Evolutionary conservation across 2,113 vertebrate genomes (phyloP).

Genomic region (Dascyllus trimaculatus): DNA sequence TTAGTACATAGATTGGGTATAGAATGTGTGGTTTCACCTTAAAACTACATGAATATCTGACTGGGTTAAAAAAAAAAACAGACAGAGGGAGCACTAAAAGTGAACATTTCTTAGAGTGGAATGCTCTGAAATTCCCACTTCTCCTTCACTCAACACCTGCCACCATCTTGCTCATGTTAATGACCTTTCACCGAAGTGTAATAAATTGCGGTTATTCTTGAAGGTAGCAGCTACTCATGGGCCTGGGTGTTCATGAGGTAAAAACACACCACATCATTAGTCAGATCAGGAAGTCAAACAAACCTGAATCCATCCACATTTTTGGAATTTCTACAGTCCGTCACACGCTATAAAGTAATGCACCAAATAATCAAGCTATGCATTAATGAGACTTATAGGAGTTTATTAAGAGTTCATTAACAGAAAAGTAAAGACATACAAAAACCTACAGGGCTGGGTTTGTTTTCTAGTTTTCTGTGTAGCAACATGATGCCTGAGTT

Average conservation of each 20-base stretch:
- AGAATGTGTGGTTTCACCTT: no score
- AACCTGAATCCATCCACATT: background rate
- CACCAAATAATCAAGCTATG: background rate
- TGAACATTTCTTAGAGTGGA: slow-evolving; percentile 3
- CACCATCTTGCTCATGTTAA: slow-evolving; percentile 26
- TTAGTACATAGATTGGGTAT: no score
- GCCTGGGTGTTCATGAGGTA: background rate
- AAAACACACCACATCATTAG: background rate
- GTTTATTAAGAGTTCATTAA: background rate
- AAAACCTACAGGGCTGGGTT: background rate
- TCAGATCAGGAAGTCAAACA: slow-evolving; percentile 6
- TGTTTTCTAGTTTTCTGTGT: no score
- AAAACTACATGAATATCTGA: background rate
- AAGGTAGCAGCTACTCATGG: slow-evolving; percentile 18
- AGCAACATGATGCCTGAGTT: no score
- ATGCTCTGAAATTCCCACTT: background rate
- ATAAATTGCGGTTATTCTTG: slow-evolving; percentile 1
- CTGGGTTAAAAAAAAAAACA: slow-evolving; percentile 1
- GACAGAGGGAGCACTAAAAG: background rate
- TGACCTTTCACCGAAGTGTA: slow-evolving; percentile 4
- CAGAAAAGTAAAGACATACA: background rate
- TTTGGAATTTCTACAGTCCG: background rate
- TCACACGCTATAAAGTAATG: background rate
- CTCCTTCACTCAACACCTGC: slow-evolving; percentile 5
- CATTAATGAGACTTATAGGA: background rate